phyloP scores from a whole-genome alignment of 2,113 vertebrate species.

The Gulo gulo region DNA sequence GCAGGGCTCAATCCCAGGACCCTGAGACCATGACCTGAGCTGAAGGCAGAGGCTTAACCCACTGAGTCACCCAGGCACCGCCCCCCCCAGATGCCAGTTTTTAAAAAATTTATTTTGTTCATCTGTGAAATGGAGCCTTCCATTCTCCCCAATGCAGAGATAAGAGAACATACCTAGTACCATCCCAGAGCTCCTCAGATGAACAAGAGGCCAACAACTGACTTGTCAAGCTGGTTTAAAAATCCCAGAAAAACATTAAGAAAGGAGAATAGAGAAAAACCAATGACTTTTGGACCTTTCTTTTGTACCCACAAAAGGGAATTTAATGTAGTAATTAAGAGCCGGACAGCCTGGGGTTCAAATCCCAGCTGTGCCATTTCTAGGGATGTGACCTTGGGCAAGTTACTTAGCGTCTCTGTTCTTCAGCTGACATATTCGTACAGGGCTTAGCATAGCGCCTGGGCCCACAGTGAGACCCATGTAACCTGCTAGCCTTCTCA shows the following conservation, averaged over 20 bases:
- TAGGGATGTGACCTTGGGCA: background rate
- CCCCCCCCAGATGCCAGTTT: background rate
- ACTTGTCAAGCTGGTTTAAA: conserved; percentile 1
- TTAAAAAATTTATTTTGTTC: background rate
- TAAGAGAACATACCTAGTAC: background rate
- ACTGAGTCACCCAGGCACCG: too few species aligned
- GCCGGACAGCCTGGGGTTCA: background rate
- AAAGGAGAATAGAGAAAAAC: background rate
- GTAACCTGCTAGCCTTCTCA: background rate
- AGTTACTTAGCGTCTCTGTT: background rate
- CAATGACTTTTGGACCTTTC: background rate
- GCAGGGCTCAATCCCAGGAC: too few species aligned
- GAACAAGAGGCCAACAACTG: background rate
- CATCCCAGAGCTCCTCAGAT: background rate
- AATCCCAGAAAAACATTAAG: background rate
- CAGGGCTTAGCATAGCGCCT: background rate
- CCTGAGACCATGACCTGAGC: too few species aligned
- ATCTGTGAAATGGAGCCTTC: background rate
- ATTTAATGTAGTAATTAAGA: background rate
- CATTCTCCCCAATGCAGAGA: background rate
- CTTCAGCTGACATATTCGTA: background rate
- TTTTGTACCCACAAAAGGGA: background rate
- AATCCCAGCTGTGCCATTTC: background rate
- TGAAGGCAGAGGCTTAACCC: too few species aligned
- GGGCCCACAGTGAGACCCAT: background rate